Percentiles rank a stretch among this genome's conserved stretches.
Evolutionary conservation across 2,113 vertebrate genomes (phyloP).

Genomic region (Rhadina sibilatrix): DNA sequence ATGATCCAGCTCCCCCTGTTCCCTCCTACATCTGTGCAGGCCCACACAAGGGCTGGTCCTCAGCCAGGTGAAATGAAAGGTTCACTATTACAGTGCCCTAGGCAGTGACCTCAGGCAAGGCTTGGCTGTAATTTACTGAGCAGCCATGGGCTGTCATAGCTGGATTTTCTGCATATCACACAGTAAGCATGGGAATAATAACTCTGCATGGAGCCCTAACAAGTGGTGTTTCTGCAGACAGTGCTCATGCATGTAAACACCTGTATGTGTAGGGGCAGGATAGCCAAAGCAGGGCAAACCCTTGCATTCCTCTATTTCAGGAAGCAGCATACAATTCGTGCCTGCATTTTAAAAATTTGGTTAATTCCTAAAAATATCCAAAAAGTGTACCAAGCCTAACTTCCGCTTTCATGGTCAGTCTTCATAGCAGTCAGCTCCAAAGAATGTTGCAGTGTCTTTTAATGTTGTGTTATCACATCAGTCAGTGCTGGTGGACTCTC

Average conservation of each 20-base stretch:
- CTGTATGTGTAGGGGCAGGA: background rate
- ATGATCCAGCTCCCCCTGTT: background rate
- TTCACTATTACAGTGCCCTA: background rate
- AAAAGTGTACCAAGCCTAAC: background rate
- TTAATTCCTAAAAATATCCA: background rate
- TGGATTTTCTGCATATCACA: background rate
- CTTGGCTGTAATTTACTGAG: background rate
- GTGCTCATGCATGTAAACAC: background rate
- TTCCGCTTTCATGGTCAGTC: background rate
- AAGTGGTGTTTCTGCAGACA: background rate
- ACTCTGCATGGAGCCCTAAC: background rate
- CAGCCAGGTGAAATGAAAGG: background rate
- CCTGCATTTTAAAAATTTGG: background rate
- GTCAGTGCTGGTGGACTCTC: constrained; percentile 32
- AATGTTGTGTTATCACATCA: background rate
- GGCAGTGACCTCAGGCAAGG: background rate
- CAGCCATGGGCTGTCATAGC: background rate
- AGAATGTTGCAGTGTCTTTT: background rate
- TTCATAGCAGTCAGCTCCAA: background rate
- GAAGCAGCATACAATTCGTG: background rate
- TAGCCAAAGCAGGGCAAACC: background rate
- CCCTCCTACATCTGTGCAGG: background rate
- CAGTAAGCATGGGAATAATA: background rate
- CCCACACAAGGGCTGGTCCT: background rate
- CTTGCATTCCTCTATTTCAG: background rate